Percentiles rank a stretch among this genome's conserved stretches.
phyloP scores from a whole-genome alignment of 2,888 invertebrate species.

The Sarcophaga subvicina region DNA sequence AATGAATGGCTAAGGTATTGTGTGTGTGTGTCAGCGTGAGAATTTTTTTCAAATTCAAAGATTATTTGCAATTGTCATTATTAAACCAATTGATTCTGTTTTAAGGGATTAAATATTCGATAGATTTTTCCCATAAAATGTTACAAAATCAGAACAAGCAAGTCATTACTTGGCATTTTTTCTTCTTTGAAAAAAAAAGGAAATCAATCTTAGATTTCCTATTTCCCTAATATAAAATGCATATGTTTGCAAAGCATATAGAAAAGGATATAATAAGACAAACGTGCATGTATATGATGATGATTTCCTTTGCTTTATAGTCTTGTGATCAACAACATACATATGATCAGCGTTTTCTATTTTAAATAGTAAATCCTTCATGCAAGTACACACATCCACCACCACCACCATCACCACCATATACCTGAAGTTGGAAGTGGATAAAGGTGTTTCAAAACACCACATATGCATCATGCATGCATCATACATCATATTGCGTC shows the following conservation, averaged over 20 bases:
- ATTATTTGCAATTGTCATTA: conserved; percentile 32
- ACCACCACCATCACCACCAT: neutral
- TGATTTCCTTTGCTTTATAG: neutral
- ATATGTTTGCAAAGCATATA: neutral
- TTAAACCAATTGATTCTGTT: neutral
- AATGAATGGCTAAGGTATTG: neutral
- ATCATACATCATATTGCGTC: conserved; percentile 34
- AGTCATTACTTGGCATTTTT: neutral
- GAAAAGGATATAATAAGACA: neutral
- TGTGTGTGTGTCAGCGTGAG: neutral
- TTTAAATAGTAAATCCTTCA: neutral
- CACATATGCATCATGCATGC: neutral
- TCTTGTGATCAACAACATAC: neutral
- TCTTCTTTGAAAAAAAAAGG: too few species aligned
- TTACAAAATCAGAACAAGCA: neutral
- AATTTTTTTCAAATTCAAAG: neutral
- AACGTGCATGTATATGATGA: neutral
- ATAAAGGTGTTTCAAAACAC: too few species aligned
- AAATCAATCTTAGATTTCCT: conserved; percentile 14
- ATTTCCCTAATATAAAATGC: conserved; percentile 27
- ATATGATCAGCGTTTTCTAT: neutral
- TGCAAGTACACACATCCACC: neutral
- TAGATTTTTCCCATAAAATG: conserved; percentile 31
- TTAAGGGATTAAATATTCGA: too few species aligned
- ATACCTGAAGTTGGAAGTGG: conserved; percentile 32